A percentile compares a stretch with the other conserved stretches of the same genome.
These are phyloP conservation scores for Linurgus olivaceus DNA, from an alignment of 2,797 vertebrate species.

Conservation along the genomic window DNA sequence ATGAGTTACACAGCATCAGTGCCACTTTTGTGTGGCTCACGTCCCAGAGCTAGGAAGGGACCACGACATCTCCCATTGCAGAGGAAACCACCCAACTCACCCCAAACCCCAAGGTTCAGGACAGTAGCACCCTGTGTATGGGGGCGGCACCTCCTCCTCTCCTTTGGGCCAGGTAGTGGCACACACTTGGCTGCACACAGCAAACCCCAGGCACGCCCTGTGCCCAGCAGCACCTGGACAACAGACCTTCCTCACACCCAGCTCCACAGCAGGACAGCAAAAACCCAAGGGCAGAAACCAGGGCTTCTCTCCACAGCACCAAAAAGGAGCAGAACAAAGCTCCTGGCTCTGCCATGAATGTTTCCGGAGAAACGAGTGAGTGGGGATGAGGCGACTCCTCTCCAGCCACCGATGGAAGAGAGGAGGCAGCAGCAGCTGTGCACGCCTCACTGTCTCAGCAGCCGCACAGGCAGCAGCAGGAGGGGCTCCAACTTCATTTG, in stretches of 20 bases:
- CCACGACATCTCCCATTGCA: not conserved
- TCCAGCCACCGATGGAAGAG: fast-evolving
- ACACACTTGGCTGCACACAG: fast-evolving
- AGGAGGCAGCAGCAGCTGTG: not conserved
- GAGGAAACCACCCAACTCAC: not conserved
- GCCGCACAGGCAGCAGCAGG: not conserved
- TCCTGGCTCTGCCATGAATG: not conserved
- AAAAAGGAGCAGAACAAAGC: not conserved
- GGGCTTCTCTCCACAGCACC: not conserved
- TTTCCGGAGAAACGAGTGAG: not conserved
- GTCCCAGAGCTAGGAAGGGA: not conserved
- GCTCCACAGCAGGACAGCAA: not conserved
- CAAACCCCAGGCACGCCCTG: fast-evolving
- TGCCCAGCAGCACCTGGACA: fast-evolving
- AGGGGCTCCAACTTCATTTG: not conserved
- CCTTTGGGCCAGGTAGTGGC: fast-evolving
- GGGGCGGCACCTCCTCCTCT: not conserved
- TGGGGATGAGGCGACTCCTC: fast-evolving
- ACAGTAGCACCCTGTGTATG: fast-evolving
- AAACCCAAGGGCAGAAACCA: not conserved
- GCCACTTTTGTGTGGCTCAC: not conserved
- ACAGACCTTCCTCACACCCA: not conserved
- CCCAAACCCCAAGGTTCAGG: not conserved
- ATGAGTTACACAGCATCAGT: fast-evolving
- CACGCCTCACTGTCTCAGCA: not conserved